A percentile compares a stretch with the other conserved stretches of the same genome.
Evolutionary conservation across 2,797 vertebrate species (phyloP).

Genomic region (Tachyglossus aculeatus): DNA sequence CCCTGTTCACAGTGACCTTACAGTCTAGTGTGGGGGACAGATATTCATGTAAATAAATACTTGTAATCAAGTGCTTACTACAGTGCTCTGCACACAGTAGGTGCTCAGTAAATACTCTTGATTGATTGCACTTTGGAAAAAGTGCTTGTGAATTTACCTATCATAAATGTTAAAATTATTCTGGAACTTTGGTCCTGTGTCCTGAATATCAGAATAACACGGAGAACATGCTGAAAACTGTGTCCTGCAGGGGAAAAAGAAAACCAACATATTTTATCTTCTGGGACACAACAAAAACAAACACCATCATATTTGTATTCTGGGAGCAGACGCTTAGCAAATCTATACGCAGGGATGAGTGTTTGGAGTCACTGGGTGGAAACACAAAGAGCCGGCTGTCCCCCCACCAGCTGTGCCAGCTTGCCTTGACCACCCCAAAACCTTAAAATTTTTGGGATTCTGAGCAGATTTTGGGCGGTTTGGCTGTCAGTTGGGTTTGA

Average conservation of each 20-base stretch:
- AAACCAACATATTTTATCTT: conserved; percentile 47
- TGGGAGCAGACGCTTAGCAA: conserved; percentile 4
- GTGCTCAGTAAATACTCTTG: no score
- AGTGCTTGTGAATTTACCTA: no score
- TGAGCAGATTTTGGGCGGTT: conserved; percentile 15
- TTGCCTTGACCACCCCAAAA: no score
- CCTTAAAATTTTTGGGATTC: conserved; percentile 27
- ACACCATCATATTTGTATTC: conserved; percentile 46
- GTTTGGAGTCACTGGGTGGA: conserved; percentile 11
- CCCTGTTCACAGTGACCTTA: no score
- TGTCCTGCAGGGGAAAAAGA: conserved; percentile 29
- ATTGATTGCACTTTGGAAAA: no score
- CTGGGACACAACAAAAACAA: conserved; percentile 30
- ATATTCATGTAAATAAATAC: no score
- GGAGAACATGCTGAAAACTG: conserved; percentile 27
- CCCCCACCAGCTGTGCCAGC: neutral
- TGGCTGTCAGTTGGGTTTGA: conserved; percentile 26
- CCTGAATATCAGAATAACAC: conserved; percentile 24
- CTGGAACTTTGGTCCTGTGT: conserved; percentile 17
- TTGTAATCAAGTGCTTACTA: no score
- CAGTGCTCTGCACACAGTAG: no score
- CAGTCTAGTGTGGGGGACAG: no score
- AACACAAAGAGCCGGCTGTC: neutral
- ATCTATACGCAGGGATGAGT: conserved; percentile 17
- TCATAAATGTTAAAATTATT: no score